These are phyloP conservation scores for Alosa alosa DNA, from an alignment of 2,113 vertebrate species.

Conservation along the genomic window DNA sequence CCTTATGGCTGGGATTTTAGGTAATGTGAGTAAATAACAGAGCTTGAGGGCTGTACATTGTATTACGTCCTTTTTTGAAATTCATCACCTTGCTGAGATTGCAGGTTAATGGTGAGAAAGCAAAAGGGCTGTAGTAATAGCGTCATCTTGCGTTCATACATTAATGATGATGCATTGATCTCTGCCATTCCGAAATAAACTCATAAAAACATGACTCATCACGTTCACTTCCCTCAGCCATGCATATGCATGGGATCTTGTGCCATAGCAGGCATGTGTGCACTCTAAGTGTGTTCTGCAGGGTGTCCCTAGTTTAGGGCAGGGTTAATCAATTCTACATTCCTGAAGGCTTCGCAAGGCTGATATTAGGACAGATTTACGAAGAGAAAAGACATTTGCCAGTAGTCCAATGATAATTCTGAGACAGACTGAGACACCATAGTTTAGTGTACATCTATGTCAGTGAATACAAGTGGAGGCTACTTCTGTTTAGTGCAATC, in stretches of 20 bases:
- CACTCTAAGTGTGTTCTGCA: no score
- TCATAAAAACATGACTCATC: no score
- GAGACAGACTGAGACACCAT: neutral
- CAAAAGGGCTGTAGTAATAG: no score
- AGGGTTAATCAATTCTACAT: no score
- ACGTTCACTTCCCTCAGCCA: neutral
- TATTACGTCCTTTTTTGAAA: neutral
- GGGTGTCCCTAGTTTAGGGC: no score
- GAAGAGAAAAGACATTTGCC: neutral
- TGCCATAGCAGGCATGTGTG: no score
- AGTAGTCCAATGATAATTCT: neutral
- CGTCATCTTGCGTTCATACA: no score
- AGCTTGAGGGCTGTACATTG: neutral
- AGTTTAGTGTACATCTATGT: neutral
- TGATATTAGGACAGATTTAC: neutral
- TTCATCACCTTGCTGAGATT: no score
- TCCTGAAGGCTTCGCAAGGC: neutral
- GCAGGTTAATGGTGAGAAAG: no score
- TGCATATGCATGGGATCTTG: neutral
- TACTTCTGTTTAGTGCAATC: neutral
- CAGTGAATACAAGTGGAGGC: neutral
- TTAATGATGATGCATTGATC: neutral
- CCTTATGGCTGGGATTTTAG: neutral
- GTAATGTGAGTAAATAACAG: neutral
- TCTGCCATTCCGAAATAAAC: neutral